These are phyloP conservation scores for Danio aesculapii DNA, from an alignment of 2,797 vertebrate genomes.

Conservation along the genomic window DNA sequence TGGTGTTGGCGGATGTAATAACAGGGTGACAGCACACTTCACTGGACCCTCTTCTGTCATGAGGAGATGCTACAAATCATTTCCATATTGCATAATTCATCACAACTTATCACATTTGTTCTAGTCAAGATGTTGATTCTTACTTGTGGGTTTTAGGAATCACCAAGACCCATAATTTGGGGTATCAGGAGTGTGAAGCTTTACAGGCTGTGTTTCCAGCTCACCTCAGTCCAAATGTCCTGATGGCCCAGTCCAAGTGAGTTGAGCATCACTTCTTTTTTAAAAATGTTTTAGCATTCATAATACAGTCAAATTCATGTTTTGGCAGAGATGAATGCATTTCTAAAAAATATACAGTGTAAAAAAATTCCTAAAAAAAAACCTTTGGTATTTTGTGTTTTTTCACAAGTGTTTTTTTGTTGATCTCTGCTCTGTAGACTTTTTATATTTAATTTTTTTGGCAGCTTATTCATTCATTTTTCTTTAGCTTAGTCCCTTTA, in stretches of 20 bases:
- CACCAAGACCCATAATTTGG: constrained; percentile 90
- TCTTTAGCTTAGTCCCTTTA: too few species aligned
- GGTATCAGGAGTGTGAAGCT: constrained; percentile 88
- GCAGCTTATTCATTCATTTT: too few species aligned
- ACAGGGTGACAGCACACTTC: constrained; percentile 8
- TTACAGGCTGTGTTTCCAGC: constrained; percentile 89
- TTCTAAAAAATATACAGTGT: too few species aligned
- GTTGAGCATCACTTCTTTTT: not conserved
- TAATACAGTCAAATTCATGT: too few species aligned
- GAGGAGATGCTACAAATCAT: not conserved
- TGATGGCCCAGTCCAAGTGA: constrained; percentile 91
- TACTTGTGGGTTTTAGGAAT: constrained; percentile 77
- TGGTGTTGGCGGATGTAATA: constrained; percentile 19
- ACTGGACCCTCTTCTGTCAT: not conserved
- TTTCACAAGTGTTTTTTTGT: too few species aligned
- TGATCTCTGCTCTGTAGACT: too few species aligned
- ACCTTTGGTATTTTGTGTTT: too few species aligned
- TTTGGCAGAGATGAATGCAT: too few species aligned
- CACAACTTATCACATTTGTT: constrained; percentile 2
- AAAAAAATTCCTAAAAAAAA: too few species aligned
- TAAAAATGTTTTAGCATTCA: too few species aligned
- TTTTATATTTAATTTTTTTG: too few species aligned
- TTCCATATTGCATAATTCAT: constrained; percentile 17
- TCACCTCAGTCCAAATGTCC: constrained; percentile 84
- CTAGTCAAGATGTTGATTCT: not conserved